Base-by-base conservation (phyloP, 2,888 invertebrate genomes). In the Phymatocera aterrima region DNA sequence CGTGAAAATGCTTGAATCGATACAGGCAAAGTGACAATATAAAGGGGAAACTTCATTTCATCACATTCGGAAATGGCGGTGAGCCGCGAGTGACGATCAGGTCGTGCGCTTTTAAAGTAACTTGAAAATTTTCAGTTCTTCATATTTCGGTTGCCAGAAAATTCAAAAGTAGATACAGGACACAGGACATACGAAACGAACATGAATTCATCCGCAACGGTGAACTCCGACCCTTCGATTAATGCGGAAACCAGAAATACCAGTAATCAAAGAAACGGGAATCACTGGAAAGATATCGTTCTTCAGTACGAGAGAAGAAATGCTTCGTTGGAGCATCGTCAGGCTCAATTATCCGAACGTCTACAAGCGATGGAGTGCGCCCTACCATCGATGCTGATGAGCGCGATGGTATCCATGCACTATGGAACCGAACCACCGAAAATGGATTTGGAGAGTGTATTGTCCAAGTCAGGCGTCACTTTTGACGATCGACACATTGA, bases 381-480 rank as follows among this genome's bases (percentile, higher is more conserved):
- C 28, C 70, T 70, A 12, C 70, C 70, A 1, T 65, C 57, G 31
- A 28, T 78, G 28, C 40, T 72, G 18, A 40, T 72, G 70, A 70
- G 28, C 2, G 68, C 68, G 2, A 43, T 34, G 57, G 51, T 43
- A 8, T 57, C 70, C 18, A 68, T 72, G 43, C 57, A 12, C 28
- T 78, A 46, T 48, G 57, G 78, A 8, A 43, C 65, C 28, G 78
- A 78, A 12, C 51, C 68, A 24, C 78, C 70, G 24, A 72, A 72
- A 21, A 40, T 78, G 54, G 28, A 78, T 40, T 28, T 70, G 54
- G 54, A 40, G 21, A 78, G 78, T 15, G 48, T 78, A 12, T 40
- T 78, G 12, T 57, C 43, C 18, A 51, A 51, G 24, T 68, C 54
- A 37, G 77, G 68, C 61, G 21, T 77, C 48, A 18, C 43, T 6